Evolutionary conservation across 2,888 invertebrate species (phyloP).

Genomic region (Tenthredo livida): DNA sequence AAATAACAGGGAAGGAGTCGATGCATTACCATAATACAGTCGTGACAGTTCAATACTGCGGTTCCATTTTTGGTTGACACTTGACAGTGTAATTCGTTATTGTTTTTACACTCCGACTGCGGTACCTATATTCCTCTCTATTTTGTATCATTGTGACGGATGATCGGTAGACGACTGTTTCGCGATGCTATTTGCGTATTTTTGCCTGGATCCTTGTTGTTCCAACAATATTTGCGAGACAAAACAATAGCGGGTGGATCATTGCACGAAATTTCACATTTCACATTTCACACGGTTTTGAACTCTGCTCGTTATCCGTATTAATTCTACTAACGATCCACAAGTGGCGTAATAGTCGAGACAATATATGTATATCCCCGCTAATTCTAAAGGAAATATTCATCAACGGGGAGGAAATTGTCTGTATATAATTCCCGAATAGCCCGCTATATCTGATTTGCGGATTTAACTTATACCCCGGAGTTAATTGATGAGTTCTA

Average conservation of each 20-base stretch:
- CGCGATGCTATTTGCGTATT: slow-evolving; percentile 35
- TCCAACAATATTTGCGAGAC: neutral
- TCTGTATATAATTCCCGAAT: neutral
- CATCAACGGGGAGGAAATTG: neutral
- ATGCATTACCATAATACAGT: neutral
- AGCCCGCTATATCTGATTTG: neutral
- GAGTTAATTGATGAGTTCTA: neutral
- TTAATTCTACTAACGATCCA: neutral
- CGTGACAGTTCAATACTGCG: neutral
- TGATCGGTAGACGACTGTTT: neutral
- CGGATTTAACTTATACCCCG: neutral
- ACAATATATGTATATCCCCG: neutral
- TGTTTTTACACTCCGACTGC: neutral
- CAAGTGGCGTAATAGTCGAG: neutral
- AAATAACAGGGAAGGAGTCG: neutral
- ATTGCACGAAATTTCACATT: neutral
- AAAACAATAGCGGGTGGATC: neutral
- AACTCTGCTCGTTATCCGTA: neutral
- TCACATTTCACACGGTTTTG: slow-evolving; percentile 9
- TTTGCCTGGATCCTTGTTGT: neutral
- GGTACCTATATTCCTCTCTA: neutral
- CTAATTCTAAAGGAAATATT: slow-evolving; percentile 3
- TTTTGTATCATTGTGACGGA: slow-evolving; percentile 18
- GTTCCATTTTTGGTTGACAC: slow-evolving; percentile 1
- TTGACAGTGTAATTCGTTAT: slow-evolving; percentile 2